Percentiles rank a stretch among this genome's conserved stretches.
Evolutionary conservation across 2,888 invertebrate species (phyloP).

Genomic region (Chironomus riparius): DNA sequence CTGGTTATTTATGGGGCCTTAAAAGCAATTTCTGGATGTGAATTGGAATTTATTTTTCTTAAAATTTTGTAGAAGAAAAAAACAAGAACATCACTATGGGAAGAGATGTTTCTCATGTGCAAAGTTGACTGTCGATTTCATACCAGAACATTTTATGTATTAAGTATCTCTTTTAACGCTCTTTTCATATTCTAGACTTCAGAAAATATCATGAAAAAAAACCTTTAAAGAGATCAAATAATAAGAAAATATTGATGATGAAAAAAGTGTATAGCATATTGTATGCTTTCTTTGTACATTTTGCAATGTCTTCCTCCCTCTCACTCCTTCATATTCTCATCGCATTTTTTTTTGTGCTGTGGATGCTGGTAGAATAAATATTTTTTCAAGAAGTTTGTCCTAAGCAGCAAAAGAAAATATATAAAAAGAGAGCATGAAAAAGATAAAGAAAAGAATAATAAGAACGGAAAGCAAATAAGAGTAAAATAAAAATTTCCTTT

Average conservation of each 20-base stretch:
- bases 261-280: no score
- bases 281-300: no score
- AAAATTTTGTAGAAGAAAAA: background rate
- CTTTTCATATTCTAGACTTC: background rate
- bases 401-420: background rate
- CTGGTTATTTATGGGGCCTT: slow-evolving; percentile 15
- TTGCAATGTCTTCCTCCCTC: no score
- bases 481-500: slow-evolving; percentile 6
- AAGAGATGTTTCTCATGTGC: no score
- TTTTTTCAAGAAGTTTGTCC: background rate
- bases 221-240: no score
- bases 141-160: background rate
- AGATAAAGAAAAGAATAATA: background rate
- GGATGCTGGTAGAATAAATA: background rate
- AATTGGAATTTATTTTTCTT: background rate
- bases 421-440: no score
- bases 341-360: no score
- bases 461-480: slow-evolving; percentile 11
- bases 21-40: no score
- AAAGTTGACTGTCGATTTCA: no score
- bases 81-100: background rate
- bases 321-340: no score
- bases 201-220: background rate
- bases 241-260: no score
- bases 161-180: background rate